Percentiles rank a stretch among this genome's conserved stretches.
Conservation (phyloP, 2,113 vertebrate genomes). For the Pipra filicauda region DNA sequence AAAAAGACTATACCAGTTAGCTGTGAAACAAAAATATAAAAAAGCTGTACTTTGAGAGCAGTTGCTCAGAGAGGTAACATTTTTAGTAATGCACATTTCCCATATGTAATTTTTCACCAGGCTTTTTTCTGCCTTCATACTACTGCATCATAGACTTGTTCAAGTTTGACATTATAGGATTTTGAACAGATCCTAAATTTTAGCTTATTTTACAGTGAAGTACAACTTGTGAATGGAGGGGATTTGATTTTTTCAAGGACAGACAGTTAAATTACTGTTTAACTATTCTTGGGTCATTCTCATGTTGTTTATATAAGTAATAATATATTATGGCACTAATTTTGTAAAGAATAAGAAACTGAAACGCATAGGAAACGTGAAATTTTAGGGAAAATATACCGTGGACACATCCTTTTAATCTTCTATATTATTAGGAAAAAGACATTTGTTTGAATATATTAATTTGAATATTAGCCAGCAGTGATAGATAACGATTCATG, state of each 20-base stretch:
- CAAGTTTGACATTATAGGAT: not conserved
- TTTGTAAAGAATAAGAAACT: not conserved
- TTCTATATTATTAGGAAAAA: not conserved
- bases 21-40: not conserved
- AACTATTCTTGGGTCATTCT: not conserved
- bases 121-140: not conserved
- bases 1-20: not conserved
- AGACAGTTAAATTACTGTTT: not conserved
- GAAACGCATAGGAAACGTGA: not conserved
- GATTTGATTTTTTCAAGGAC: not conserved
- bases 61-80: not conserved
- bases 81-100: not conserved
- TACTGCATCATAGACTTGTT: not conserved
- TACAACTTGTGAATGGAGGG: not conserved
- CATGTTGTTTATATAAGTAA: not conserved
- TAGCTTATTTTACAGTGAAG: not conserved
- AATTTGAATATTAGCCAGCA: not conserved
- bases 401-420: not conserved
- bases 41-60: not conserved
- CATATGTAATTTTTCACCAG: not conserved
- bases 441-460: not conserved
- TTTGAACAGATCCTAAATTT: not conserved
- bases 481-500: not conserved
- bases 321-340: not conserved
- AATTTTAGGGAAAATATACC: not conserved